Evolutionary conservation across 2,888 invertebrate species (phyloP).

Genomic region (Sphaeridia pumilis): DNA sequence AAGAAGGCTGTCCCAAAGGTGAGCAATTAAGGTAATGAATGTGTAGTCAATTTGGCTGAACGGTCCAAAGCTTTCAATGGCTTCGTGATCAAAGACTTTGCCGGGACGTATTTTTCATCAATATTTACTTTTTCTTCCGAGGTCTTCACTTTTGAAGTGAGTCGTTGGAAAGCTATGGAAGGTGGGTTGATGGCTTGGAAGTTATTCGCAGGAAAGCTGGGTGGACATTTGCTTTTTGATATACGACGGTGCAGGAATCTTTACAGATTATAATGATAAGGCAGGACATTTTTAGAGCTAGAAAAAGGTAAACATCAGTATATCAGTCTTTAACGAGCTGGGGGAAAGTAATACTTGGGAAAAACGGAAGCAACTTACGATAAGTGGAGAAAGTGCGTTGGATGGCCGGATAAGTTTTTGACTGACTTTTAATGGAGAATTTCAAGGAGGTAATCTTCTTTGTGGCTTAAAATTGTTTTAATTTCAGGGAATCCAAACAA

Average conservation of each 20-base stretch:
- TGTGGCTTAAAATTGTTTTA: conserved; percentile 35
- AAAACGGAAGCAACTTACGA: neutral
- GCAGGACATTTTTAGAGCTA: too few relatives aligned
- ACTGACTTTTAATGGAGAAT: conserved; percentile 3
- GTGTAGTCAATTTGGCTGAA: neutral
- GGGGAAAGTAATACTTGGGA: neutral
- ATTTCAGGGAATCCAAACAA: conserved; percentile 36
- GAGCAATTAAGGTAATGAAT: conserved; percentile 12
- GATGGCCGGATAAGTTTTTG: neutral
- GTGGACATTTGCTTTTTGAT: too few relatives aligned
- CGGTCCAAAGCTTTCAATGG: neutral
- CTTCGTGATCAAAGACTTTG: neutral
- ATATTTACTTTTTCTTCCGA: neutral
- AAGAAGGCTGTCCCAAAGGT: conserved; percentile 11
- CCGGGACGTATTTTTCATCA: neutral
- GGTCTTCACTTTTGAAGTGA: neutral
- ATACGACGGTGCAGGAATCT: too few relatives aligned
- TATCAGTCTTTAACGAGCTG: neutral
- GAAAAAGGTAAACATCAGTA: neutral
- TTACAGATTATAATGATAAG: too few relatives aligned
- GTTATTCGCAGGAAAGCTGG: too few relatives aligned
- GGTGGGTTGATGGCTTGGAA: too few relatives aligned
- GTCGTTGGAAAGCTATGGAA: too few relatives aligned
- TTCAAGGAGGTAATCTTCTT: conserved; percentile 32
- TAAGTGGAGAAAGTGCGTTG: neutral